Base-by-base conservation (phyloP, 2,888 invertebrate genomes). In the Pecten maximus region DNA sequence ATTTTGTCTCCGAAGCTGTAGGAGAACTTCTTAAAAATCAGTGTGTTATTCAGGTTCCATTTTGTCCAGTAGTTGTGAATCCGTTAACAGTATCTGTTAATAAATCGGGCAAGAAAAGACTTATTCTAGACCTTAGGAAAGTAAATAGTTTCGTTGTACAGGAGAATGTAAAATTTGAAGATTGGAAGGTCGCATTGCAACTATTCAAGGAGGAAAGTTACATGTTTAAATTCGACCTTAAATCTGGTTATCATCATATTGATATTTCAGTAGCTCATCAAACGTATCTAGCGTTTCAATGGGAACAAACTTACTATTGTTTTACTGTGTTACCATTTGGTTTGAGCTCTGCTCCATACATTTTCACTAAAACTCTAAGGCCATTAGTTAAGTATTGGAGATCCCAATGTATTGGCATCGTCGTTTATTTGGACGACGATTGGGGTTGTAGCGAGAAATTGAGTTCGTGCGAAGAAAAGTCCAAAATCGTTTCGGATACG, bases 131-230 rank as follows among this genome's bases (percentile, higher is more conserved):
- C 87, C 44, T 91, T 19, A 89, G 92, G 19, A 87, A 23, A 40
- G 39, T 91, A 8, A 92, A 91, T 48, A 89, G 86, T 48, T 88
- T 50, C n/a, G 40, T 89, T 50, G 90, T 88, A 54, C 92, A 91
- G 87, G 88, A 91, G 86, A 89, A 90, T 89, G 40, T 90, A 0
- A 74, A 89, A 16, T 92, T 92, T 87, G 91, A 92, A 90, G 92
- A 92, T 50, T 91, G 92, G 93, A 92, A 93, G 91, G 39, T 89
- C 19, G 90, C 90, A 40, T 35, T 89, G 40, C 89, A 92, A 48
- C 92, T 91, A 88, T 91, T 93, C 89, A 74, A 90, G 0, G 90
- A 60, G 54, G 88, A 88, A 87, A 88, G 87, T 50, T 93, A 87
- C 88, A 74, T 60, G 23, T 88, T 87, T 48, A 93, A 92, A 89